Evolutionary conservation across 2,113 vertebrate genomes (phyloP).

Genomic region (Percina caprodes): DNA sequence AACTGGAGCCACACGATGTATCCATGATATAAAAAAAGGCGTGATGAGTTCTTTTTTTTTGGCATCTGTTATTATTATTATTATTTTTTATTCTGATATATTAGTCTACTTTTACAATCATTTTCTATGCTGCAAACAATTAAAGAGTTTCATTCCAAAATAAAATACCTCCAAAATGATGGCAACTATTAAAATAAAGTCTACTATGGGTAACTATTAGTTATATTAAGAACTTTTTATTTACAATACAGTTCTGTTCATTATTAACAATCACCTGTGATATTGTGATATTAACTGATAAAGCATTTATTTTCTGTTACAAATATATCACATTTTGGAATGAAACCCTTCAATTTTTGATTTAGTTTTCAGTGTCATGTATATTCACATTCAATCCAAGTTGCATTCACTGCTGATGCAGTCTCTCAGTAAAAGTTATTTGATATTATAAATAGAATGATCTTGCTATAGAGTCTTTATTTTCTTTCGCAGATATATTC

Average conservation of each 20-base stretch:
- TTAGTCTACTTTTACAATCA: conserved; percentile 78
- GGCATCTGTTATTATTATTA: conserved; percentile 70
- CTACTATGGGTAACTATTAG: conserved; percentile 38
- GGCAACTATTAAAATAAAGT: conserved; percentile 70
- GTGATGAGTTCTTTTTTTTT: conserved; percentile 62
- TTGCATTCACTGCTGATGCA: conserved; percentile 65
- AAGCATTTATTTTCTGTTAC: conserved; percentile 22
- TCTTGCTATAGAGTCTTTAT: conserved; percentile 56
- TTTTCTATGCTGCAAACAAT: conserved; percentile 68
- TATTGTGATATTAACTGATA: conserved; percentile 41
- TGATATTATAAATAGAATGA: conserved; percentile 59
- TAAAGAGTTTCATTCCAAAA: conserved; percentile 78
- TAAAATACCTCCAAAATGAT: conserved; percentile 59
- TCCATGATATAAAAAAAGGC: conserved; percentile 73
- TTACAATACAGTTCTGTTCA: conserved; percentile 58
- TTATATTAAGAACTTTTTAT: conserved; percentile 48
- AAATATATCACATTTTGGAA: conserved; percentile 70
- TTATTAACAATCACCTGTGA: conserved; percentile 40
- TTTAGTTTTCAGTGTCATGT: conserved; percentile 38
- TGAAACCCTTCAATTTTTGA: conserved; percentile 70
- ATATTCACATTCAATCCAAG: conserved; percentile 71
- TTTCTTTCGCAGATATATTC: conserved; percentile 67
- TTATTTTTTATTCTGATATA: conserved; percentile 66
- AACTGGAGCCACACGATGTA: conserved; percentile 58
- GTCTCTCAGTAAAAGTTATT: conserved; percentile 56